A percentile compares a stretch with the other conserved stretches of the same genome.
Evolutionary conservation across 2,113 vertebrate genomes (phyloP).

Genomic region (Otis tarda): DNA sequence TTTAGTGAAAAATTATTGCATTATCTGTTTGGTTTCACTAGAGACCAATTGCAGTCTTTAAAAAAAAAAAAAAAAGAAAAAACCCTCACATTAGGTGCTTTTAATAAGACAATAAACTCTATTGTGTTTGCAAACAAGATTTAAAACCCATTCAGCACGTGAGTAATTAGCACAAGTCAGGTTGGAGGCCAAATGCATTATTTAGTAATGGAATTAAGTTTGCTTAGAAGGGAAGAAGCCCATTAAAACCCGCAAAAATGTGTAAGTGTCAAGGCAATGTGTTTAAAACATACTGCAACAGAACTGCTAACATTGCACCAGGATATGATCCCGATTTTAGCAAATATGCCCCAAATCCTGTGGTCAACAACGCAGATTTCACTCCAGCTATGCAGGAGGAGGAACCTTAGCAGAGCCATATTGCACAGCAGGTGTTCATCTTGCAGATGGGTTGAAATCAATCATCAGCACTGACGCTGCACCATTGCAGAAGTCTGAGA

Average conservation of each 20-base stretch:
- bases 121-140: not conserved
- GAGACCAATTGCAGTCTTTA: conserved; percentile 52
- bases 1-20: conserved; percentile 70
- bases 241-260: conserved; percentile 27
- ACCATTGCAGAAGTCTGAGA: not conserved
- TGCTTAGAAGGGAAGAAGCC: conserved; percentile 13
- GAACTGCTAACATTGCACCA: not conserved
- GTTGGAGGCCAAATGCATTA: conserved; percentile 50
- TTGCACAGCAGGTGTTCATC: conserved; percentile 39
- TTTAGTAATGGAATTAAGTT: conserved; percentile 55
- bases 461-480: conserved; percentile 13
- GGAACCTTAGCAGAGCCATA: not conserved
- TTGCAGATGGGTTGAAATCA: conserved; percentile 42
- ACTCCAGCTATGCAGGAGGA: not conserved
- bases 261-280: not conserved
- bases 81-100: conserved; percentile 55
- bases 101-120: conserved; percentile 57
- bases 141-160: conserved; percentile 17
- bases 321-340: not conserved
- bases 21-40: conserved; percentile 71
- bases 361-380: not conserved
- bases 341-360: not conserved
- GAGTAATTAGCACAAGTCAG: conserved; percentile 35
- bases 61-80: not conserved
- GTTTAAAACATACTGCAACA: not conserved